A percentile compares a stretch with the other conserved stretches of the same genome.
phyloP scores from a whole-genome alignment of 2,888 invertebrate species.

The Alloscopus bannaensis region DNA sequence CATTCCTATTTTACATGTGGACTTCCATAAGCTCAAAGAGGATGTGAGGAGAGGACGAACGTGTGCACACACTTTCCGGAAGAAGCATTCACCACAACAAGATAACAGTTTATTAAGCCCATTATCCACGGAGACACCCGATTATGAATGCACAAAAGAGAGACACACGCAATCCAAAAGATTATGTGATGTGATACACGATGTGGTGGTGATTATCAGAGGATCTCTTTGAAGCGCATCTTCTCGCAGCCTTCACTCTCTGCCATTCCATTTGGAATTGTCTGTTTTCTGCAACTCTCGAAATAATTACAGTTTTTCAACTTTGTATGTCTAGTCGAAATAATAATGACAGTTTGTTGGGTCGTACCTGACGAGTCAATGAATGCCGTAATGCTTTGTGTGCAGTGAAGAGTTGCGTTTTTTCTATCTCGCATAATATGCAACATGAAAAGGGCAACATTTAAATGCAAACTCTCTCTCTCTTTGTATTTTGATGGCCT shows the following conservation, averaged over 20 bases:
- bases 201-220: conserved; percentile 16
- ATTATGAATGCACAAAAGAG: neutral
- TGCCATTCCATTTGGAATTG: conserved; percentile 1
- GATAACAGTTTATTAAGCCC: conserved; percentile 8
- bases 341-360: conserved; percentile 29
- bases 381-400: neutral
- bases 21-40: neutral
- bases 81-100: neutral
- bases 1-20: neutral
- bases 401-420: neutral
- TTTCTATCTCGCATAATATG: neutral
- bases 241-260: conserved; percentile 10
- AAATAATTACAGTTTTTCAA: conserved; percentile 8
- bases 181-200: neutral
- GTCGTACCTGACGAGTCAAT: conserved; percentile 14
- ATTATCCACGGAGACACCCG: neutral
- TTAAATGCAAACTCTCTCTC: no score
- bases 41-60: neutral
- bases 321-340: conserved; percentile 15
- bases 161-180: neutral
- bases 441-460: no score
- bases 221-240: conserved; percentile 23
- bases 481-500: no score
- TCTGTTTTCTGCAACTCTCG: conserved; percentile 26
- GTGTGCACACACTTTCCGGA: neutral